Percentiles rank a stretch among this genome's conserved stretches.
These are phyloP conservation scores for Colistium nudipinnis DNA, from an alignment of 2,113 vertebrate species.

Conservation along the genomic window DNA sequence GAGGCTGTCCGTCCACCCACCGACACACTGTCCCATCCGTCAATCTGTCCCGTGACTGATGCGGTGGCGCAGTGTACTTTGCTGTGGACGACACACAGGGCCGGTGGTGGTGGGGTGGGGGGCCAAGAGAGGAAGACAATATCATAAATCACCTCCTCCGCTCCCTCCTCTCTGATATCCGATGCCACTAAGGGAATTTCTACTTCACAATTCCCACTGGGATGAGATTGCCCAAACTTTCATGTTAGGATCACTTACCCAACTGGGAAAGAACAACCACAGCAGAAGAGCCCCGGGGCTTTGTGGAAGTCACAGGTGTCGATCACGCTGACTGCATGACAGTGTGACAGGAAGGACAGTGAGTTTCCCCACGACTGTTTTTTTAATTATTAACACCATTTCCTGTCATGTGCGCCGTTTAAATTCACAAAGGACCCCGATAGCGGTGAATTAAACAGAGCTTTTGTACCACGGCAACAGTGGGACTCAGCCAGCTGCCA, in stretches of 20 bases:
- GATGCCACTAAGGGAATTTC: slow-evolving; percentile 35
- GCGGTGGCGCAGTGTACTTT: slow-evolving; percentile 14
- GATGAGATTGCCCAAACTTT: slow-evolving; percentile 24
- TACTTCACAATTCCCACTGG: slow-evolving; percentile 42
- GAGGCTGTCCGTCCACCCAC: slow-evolving; percentile 25
- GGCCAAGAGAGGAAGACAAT: slow-evolving; percentile 9
- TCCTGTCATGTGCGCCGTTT: slow-evolving; percentile 18
- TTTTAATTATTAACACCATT: no score
- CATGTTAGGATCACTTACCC: slow-evolving; percentile 24
- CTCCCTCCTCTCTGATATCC: slow-evolving; percentile 1
- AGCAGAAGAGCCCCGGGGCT: background rate
- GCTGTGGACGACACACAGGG: background rate
- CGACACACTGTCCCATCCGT: slow-evolving; percentile 34
- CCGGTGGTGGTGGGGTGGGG: slow-evolving; percentile 33
- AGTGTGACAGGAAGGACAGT: background rate
- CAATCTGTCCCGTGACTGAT: slow-evolving; percentile 1
- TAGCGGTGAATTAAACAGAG: slow-evolving; percentile 22
- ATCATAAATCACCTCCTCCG: slow-evolving; percentile 39
- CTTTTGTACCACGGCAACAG: slow-evolving; percentile 31
- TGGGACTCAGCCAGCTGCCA: slow-evolving; percentile 60
- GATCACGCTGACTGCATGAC: background rate
- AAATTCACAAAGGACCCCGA: slow-evolving; percentile 24
- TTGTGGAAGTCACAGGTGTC: slow-evolving; percentile 14
- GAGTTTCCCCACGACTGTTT: background rate
- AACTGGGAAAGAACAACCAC: background rate